Conservation (phyloP, 2,888 invertebrate genomes). For the Linyphia triangularis region DNA sequence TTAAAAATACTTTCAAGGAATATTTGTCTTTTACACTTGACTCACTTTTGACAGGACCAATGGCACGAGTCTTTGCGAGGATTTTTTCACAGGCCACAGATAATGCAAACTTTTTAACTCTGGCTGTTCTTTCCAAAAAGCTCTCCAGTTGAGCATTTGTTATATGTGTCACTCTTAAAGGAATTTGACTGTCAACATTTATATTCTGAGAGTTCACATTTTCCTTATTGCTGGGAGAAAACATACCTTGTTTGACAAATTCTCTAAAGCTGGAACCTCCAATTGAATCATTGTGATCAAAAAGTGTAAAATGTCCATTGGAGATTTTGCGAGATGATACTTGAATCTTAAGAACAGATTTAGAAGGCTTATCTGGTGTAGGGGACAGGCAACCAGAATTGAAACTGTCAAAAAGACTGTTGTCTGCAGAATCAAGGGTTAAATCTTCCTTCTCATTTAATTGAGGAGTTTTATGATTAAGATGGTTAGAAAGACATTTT, state of each 20-base stretch:
- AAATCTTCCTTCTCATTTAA: background rate
- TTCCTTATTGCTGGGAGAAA: background rate
- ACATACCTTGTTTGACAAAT: background rate
- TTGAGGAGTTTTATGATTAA: background rate
- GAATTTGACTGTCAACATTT: background rate
- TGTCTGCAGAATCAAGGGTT: constrained; percentile 26
- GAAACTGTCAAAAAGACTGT: constrained; percentile 53
- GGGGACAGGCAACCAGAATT: constrained; percentile 35
- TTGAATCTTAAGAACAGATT: background rate
- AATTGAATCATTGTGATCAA: background rate
- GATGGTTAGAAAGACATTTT: background rate
- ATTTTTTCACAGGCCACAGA: constrained; percentile 79
- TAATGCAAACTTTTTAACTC: constrained; percentile 78
- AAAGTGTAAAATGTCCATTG: background rate
- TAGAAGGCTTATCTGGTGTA: constrained; percentile 18
- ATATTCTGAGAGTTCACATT: background rate
- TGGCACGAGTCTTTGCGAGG: constrained; percentile 63
- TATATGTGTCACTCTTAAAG: constrained; percentile 17
- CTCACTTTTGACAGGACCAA: constrained; percentile 69
- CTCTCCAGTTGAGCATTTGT: constrained; percentile 67
- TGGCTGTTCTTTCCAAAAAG: constrained; percentile 79
- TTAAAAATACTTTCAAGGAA: too few species aligned
- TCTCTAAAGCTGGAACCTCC: background rate
- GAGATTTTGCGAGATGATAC: background rate
- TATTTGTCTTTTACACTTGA: too few species aligned